Conservation (phyloP, 2,797 vertebrate species). For the Varecia variegata region DNA sequence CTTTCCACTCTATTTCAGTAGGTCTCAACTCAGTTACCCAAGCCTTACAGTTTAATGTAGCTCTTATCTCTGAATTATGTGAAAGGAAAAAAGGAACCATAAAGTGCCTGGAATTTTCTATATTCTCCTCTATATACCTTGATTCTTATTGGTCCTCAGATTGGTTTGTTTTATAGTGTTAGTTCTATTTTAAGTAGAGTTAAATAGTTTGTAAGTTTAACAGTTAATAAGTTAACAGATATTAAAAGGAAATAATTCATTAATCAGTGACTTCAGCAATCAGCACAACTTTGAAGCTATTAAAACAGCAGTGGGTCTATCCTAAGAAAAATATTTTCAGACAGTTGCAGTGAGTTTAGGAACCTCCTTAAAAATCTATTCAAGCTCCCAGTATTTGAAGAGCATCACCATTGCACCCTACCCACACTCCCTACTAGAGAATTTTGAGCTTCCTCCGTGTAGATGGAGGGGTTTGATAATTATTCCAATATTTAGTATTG, state of each 20-base stretch:
- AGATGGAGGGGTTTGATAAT: not conserved
- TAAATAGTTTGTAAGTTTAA: not conserved
- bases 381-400: not conserved
- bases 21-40: not conserved
- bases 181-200: not conserved
- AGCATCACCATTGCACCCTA: not conserved
- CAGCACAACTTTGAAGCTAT: not conserved
- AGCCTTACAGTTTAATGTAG: not conserved
- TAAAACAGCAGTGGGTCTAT: not conserved
- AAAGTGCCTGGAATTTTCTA: not conserved
- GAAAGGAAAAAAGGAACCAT: not conserved
- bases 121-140: not conserved
- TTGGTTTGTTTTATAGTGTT: not conserved
- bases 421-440: not conserved
- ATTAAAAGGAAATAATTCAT: not conserved
- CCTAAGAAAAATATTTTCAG: not conserved
- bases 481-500: not conserved
- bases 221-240: not conserved
- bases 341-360: not conserved
- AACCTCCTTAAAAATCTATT: not conserved
- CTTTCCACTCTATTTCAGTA: not conserved
- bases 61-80: slow-evolving; percentile 6
- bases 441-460: not conserved
- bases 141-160: not conserved
- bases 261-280: not conserved